Evolutionary conservation across 2,113 vertebrate species (phyloP).

Genomic region (Choloepus hoffmanni): DNA sequence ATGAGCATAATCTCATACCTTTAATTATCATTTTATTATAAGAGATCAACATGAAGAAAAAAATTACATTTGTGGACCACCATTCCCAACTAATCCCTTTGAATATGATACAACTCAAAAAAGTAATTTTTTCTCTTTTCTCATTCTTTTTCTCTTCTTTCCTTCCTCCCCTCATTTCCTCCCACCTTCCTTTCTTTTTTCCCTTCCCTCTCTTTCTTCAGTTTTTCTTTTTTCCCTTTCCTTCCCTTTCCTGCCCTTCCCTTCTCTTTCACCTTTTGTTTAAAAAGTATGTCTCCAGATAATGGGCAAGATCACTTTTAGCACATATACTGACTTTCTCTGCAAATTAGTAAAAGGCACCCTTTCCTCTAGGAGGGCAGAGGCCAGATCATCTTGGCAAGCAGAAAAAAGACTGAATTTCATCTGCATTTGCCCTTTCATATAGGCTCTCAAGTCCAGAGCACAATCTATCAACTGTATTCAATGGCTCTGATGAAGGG

Average conservation of each 20-base stretch:
- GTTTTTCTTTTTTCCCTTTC: too few species aligned
- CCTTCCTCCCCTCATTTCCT: neutral
- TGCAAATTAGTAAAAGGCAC: neutral
- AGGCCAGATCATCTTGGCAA: neutral
- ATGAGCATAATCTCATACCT: constrained; percentile 76
- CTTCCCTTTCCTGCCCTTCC: too few species aligned
- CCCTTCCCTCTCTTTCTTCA: neutral
- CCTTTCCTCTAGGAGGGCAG: neutral
- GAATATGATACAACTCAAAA: constrained; percentile 2
- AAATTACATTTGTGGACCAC: constrained; percentile 73
- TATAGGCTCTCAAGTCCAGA: neutral
- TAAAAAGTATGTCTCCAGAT: neutral
- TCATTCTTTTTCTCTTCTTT: neutral
- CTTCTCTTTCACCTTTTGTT: neutral
- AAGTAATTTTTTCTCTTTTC: neutral
- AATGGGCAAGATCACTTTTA: neutral
- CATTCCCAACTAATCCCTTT: constrained; percentile 55
- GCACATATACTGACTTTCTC: neutral
- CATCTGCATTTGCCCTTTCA: neutral
- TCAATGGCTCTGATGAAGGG: constrained; percentile 58
- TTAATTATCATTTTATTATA: constrained; percentile 81
- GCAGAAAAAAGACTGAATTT: neutral
- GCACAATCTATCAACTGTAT: neutral
- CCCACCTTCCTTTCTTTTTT: neutral
- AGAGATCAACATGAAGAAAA: constrained; percentile 78